Conservation (phyloP, 2,888 invertebrate species). For the Brachycybe producta region DNA sequence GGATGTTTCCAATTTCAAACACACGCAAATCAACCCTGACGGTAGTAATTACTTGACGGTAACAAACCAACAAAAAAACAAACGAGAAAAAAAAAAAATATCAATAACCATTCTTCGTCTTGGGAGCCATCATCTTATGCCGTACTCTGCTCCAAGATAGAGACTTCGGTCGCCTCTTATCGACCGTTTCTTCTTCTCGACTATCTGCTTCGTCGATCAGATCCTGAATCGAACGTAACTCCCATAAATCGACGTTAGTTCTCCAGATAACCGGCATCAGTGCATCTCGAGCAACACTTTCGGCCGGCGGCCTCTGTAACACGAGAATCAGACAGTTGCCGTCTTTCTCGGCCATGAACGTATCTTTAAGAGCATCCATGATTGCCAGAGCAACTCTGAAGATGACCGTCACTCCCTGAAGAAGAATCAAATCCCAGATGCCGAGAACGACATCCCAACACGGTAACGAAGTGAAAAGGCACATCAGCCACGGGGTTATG, state of each 20-base stretch:
- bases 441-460: constrained; percentile 17
- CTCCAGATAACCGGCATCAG: constrained; percentile 7
- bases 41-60: too few relatives aligned
- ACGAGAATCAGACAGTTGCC: constrained; percentile 5
- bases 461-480: constrained; percentile 18
- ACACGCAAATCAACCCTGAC: too few relatives aligned
- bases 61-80: background rate
- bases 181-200: background rate
- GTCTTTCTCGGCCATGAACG: constrained; percentile 4
- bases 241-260: constrained; percentile 6
- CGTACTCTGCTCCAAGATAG: background rate
- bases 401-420: constrained; percentile 13
- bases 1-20: too few relatives aligned
- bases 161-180: background rate
- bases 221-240: constrained; percentile 1
- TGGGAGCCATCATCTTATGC: background rate
- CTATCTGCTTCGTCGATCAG: background rate
- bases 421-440: constrained; percentile 18
- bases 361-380: constrained; percentile 6
- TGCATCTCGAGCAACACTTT: constrained; percentile 1
- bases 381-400: constrained; percentile 13
- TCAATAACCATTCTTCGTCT: background rate
- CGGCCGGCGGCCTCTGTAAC: constrained; percentile 13
- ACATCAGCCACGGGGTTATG: constrained; percentile 19
- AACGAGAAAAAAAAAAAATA: background rate